phyloP scores from a whole-genome alignment of 2,113 vertebrate species.

The Pardalotus punctatus region DNA sequence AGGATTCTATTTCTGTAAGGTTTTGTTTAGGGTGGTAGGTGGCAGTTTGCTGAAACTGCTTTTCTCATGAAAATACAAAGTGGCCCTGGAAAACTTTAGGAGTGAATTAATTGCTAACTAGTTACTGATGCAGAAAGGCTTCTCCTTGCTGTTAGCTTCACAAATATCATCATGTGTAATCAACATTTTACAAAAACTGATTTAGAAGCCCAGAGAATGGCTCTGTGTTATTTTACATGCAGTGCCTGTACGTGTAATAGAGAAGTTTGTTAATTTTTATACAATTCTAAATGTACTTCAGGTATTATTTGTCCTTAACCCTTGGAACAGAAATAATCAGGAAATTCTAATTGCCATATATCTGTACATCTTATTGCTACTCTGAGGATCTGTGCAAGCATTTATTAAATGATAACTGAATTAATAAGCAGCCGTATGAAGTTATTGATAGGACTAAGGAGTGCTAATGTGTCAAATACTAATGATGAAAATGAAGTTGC shows the following conservation, averaged over 20 bases:
- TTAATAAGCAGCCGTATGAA: background rate
- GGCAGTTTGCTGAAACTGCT: background rate
- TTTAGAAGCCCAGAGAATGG: background rate
- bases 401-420: background rate
- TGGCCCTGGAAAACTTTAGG: background rate
- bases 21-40: background rate
- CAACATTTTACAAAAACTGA: background rate
- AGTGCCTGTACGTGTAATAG: background rate
- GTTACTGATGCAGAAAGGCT: background rate
- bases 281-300: background rate
- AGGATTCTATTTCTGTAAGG: background rate
- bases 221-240: background rate
- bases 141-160: background rate
- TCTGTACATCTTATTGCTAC: accelerated
- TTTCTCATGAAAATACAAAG: background rate
- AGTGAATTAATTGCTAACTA: background rate
- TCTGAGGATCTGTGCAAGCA: background rate
- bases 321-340: background rate
- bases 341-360: background rate
- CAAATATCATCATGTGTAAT: background rate
- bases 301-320: background rate
- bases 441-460: background rate
- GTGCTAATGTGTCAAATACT: background rate
- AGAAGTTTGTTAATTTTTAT: background rate
- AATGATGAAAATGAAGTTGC: background rate